Conservation (phyloP, 2,113 vertebrate species). For the Hiodon alosoides region DNA sequence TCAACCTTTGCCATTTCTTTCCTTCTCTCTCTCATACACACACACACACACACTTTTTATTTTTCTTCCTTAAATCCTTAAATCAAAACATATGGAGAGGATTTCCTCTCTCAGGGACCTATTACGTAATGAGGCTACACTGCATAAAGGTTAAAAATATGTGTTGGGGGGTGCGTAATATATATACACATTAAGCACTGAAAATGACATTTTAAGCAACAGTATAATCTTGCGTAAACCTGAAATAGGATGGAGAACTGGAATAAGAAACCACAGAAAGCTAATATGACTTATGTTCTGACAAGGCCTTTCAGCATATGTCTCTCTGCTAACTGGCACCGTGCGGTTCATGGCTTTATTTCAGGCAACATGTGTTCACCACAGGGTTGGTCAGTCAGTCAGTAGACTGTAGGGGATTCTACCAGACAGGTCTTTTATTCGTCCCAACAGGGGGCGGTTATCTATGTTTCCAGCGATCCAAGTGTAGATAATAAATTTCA, state of each 20-base stretch:
- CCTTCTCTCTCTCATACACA: constrained; percentile 29
- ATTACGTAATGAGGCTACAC: not conserved
- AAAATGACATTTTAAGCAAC: not conserved
- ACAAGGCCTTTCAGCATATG: too few relatives aligned
- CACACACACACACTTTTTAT: not conserved
- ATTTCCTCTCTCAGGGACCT: constrained; percentile 13
- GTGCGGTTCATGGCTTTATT: too few relatives aligned
- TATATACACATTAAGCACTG: not conserved
- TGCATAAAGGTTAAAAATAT: constrained; percentile 7
- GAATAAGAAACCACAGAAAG: too few relatives aligned
- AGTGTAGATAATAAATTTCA: too few relatives aligned
- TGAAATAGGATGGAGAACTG: not conserved
- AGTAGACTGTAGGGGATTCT: too few relatives aligned
- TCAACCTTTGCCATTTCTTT: constrained; percentile 45
- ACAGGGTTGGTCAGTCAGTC: too few relatives aligned
- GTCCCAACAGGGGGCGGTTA: too few relatives aligned
- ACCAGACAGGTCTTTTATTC: too few relatives aligned
- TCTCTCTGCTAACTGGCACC: too few relatives aligned
- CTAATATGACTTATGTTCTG: too few relatives aligned
- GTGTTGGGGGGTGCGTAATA: not conserved
- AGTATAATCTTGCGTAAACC: constrained; percentile 3
- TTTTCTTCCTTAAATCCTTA: constrained; percentile 8
- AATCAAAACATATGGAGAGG: constrained; percentile 19
- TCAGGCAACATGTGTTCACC: too few relatives aligned
- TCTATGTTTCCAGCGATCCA: too few relatives aligned